phyloP scores from a whole-genome alignment of 2,888 invertebrate species.

The Antitype chi region DNA sequence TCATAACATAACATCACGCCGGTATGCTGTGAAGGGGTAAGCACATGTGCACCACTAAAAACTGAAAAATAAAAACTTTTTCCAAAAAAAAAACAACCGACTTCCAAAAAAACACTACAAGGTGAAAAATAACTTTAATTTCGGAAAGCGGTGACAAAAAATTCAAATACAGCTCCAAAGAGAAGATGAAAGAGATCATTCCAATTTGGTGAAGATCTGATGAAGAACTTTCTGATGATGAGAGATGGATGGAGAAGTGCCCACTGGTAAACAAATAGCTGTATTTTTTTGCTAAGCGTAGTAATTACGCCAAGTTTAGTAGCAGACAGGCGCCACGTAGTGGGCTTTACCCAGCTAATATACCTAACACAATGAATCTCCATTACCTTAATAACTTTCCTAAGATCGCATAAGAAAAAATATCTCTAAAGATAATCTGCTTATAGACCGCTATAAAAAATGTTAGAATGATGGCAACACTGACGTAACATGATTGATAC shows the following conservation, averaged over 20 bases:
- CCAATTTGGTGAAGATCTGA: no score
- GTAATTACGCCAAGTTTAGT: background rate
- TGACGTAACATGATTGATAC: constrained; percentile 70
- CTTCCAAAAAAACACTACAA: no score
- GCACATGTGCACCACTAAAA: no score
- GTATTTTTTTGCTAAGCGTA: background rate
- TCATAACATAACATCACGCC: no score
- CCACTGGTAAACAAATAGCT: background rate
- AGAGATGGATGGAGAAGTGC: background rate
- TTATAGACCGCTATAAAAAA: constrained; percentile 48
- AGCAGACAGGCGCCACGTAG: background rate
- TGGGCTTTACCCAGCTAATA: background rate
- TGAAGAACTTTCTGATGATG: no score
- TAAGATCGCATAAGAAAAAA: constrained; percentile 47
- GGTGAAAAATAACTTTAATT: no score
- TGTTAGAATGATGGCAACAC: constrained; percentile 55
- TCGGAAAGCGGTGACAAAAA: no score
- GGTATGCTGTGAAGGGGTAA: no score
- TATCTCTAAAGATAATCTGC: constrained; percentile 43
- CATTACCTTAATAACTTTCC: constrained; percentile 31
- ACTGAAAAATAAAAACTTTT: no score
- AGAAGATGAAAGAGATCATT: no score
- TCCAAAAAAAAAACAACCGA: no score
- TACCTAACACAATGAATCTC: constrained; percentile 15
- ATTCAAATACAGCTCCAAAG: no score